Evolutionary conservation across 2,888 invertebrate species (phyloP).

Genomic region (Caenorhabditis drosophilae): DNA sequence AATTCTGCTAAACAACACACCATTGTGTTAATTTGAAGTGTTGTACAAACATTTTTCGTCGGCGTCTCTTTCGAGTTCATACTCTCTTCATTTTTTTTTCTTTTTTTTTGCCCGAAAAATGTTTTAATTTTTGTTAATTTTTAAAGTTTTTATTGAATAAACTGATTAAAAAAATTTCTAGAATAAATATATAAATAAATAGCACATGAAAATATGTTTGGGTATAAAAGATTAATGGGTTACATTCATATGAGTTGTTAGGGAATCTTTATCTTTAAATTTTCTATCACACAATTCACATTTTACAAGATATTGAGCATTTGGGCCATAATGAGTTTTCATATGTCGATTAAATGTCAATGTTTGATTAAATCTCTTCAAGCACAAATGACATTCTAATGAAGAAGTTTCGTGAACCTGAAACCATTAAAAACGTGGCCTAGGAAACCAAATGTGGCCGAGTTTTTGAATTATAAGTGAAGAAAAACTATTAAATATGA

Average conservation of each 20-base stretch:
- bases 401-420: constrained; percentile 21
- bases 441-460: background rate
- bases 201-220: too few species aligned
- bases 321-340: constrained; percentile 37
- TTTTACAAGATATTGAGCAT: constrained; percentile 23
- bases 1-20: too few species aligned
- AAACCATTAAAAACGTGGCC: background rate
- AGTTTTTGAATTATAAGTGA: too few species aligned
- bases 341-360: constrained; percentile 29
- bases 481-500: too few species aligned
- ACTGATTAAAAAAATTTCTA: background rate
- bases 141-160: background rate
- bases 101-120: too few species aligned
- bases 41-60: too few species aligned
- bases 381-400: constrained; percentile 29
- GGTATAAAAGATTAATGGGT: background rate
- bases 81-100: background rate
- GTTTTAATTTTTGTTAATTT: too few species aligned
- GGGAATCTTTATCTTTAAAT: constrained; percentile 34
- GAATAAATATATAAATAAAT: constrained; percentile 4
- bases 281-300: constrained; percentile 37
- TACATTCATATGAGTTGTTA: constrained; percentile 32
- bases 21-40: too few species aligned
- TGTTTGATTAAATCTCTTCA: constrained; percentile 26
- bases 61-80: too few species aligned